Evolutionary conservation across 2,888 invertebrate species (phyloP), one percentile per base, ranked within the genome.

Genomic region (Hoplodrina blanda): DNA sequence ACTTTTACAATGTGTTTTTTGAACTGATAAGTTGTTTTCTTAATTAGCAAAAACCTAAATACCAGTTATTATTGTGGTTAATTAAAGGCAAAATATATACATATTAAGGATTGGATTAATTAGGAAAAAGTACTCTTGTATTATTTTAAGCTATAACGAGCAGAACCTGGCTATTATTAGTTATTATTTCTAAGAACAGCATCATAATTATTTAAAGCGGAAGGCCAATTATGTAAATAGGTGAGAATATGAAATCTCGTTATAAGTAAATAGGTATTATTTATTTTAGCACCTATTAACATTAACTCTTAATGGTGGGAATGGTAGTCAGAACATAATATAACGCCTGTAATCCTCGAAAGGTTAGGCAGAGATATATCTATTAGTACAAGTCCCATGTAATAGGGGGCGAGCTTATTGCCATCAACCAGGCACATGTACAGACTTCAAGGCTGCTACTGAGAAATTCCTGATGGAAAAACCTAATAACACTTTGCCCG

Each of bases 71-170:
- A 15, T 8, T 50, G 50, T 56, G 41, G 68, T 60, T 50, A 73
- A 69, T 73, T 33, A 33, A 17, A n/a, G n/a, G 19, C 4, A 53
- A 53, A 30, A 17, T 70, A 17, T 10, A 30, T 5, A 67, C 17
- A 4, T 30, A 13, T 49, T 17, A 30, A 25, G 13, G 41, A 30
- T 20, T n/a, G 7, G 11, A 25, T 13, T 13, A 15, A 52, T 65
- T 17, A 15, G 41, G 1, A 52, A 41, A 67, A 33, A 0, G 7
- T 4, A 37, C 1, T 37, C 11, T 3, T 41, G 0, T 3, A 17
- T 20, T 41, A 41, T 46, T 49, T 15, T 4, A 50, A 50, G 46
- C 4, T 19, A n/a, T 44, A 19, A 8, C 33, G 2, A 17, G 30
- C 11, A 44, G 1, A 8, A 19, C 7, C 11, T 17, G 11, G 0